These are phyloP conservation scores for Urocyon cinereoargenteus DNA, from an alignment of 2,797 vertebrate species.

Conservation along the genomic window DNA sequence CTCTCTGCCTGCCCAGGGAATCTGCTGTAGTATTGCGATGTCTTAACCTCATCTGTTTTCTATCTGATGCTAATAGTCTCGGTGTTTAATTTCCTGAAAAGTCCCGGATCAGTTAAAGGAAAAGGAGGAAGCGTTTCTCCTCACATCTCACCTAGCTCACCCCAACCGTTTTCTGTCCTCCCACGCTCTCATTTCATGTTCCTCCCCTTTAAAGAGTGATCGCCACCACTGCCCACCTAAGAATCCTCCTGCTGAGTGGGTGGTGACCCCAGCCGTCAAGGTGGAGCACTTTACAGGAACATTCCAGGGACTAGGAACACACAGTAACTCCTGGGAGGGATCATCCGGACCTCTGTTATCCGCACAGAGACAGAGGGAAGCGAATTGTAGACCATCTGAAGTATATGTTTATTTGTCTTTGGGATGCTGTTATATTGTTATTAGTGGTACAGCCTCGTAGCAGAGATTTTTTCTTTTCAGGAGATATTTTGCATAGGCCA, in stretches of 20 bases:
- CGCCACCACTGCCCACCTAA: not conserved
- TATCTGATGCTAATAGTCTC: constrained; percentile 89
- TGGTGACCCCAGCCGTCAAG: constrained; percentile 26
- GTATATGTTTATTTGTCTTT: not conserved
- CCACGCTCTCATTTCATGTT: constrained; percentile 66
- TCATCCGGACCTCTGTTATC: not conserved
- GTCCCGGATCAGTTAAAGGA: constrained; percentile 87
- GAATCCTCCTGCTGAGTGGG: constrained; percentile 56
- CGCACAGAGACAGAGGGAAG: constrained; percentile 25
- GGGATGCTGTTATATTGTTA: not conserved
- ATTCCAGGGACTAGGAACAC: constrained; percentile 69
- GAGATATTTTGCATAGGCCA: not conserved
- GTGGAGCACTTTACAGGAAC: constrained; percentile 14
- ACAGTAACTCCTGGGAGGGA: constrained; percentile 59
- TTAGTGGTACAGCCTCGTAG: not conserved
- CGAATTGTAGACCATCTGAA: not conserved
- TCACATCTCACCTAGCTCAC: constrained; percentile 61
- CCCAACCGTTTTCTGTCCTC: constrained; percentile 65
- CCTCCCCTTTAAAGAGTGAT: constrained; percentile 75
- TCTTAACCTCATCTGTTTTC: constrained; percentile 90
- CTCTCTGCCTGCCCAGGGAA: constrained; percentile 83
- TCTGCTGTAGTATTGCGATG: constrained; percentile 84
- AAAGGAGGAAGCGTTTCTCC: constrained; percentile 81
- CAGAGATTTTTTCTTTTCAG: not conserved
- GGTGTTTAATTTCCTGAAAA: constrained; percentile 92